A percentile compares a stretch with the other conserved stretches of the same genome.
Evolutionary conservation across 2,888 invertebrate species (phyloP).

Genomic region (Quadriops clusia): DNA sequence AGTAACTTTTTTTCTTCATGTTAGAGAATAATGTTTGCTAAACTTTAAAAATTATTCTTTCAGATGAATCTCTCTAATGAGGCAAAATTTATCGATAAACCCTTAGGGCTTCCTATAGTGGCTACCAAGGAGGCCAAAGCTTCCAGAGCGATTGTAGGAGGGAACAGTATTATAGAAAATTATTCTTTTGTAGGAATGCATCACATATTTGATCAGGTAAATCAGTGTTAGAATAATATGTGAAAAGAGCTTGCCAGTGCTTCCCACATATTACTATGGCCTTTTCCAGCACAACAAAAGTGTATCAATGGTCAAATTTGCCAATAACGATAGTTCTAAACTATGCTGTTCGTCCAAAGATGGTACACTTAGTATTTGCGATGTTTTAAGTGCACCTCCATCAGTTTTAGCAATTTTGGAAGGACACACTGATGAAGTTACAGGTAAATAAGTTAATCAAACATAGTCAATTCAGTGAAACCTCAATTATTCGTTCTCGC

Average conservation of each 20-base stretch:
- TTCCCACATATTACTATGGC: too few species aligned
- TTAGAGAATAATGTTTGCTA: too few species aligned
- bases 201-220: slow-evolving; percentile 77
- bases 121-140: slow-evolving; percentile 49
- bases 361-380: slow-evolving; percentile 68
- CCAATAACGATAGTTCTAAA: slow-evolving; percentile 70
- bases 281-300: slow-evolving; percentile 48
- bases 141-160: slow-evolving; percentile 48
- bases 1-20: too few species aligned
- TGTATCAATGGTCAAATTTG: slow-evolving; percentile 71
- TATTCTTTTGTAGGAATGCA: slow-evolving; percentile 81
- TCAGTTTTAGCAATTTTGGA: slow-evolving; percentile 57
- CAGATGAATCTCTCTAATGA: slow-evolving; percentile 16
- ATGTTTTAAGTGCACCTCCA: slow-evolving; percentile 60
- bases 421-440: slow-evolving; percentile 65
- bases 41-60: too few species aligned
- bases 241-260: slow-evolving; percentile 1
- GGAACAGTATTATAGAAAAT: slow-evolving; percentile 59
- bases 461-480: too few species aligned
- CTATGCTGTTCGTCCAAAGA: slow-evolving; percentile 72
- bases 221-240: too few species aligned
- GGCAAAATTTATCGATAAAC: too few species aligned
- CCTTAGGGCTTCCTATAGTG: slow-evolving; percentile 31
- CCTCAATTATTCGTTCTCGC: too few species aligned
- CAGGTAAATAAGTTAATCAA: slow-evolving; percentile 39